Evolutionary conservation across 2,888 invertebrate genomes (phyloP).

Genomic region (Elegia similella): DNA sequence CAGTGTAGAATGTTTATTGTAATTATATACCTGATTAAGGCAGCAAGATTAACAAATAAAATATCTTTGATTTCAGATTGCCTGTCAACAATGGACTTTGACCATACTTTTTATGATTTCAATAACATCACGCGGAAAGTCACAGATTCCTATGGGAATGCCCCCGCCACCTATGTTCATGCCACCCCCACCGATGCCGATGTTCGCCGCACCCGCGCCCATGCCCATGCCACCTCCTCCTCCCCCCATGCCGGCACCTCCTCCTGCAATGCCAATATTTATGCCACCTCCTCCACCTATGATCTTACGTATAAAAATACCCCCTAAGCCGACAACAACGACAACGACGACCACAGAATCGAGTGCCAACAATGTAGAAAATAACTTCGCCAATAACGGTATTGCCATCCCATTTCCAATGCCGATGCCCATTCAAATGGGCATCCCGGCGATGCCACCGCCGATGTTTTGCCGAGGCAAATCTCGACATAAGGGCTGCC

Average conservation of each 20-base stretch:
- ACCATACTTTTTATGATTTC: slow-evolving; percentile 1
- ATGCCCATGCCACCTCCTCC: too few relatives aligned
- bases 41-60: too few relatives aligned
- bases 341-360: background rate
- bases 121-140: slow-evolving; percentile 6
- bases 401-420: slow-evolving; percentile 32
- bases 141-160: slow-evolving; percentile 1
- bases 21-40: too few relatives aligned
- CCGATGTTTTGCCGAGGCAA: slow-evolving; percentile 30
- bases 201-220: background rate
- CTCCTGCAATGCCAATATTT: background rate
- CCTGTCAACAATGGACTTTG: background rate
- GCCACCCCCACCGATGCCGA: background rate
- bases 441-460: slow-evolving; percentile 41
- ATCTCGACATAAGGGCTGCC: slow-evolving; percentile 41
- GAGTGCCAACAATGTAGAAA: background rate
- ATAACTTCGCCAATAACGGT: background rate
- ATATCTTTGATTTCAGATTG: slow-evolving; percentile 3
- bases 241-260: background rate
- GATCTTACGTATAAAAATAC: too few relatives aligned
- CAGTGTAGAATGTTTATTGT: too few relatives aligned
- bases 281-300: too few relatives aligned
- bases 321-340: background rate
- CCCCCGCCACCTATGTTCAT: background rate
- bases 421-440: slow-evolving; percentile 43